A percentile compares a stretch with the other conserved stretches of the same genome.
Evolutionary conservation across 2,888 invertebrate genomes (phyloP).

Genomic region (Nezara viridula): DNA sequence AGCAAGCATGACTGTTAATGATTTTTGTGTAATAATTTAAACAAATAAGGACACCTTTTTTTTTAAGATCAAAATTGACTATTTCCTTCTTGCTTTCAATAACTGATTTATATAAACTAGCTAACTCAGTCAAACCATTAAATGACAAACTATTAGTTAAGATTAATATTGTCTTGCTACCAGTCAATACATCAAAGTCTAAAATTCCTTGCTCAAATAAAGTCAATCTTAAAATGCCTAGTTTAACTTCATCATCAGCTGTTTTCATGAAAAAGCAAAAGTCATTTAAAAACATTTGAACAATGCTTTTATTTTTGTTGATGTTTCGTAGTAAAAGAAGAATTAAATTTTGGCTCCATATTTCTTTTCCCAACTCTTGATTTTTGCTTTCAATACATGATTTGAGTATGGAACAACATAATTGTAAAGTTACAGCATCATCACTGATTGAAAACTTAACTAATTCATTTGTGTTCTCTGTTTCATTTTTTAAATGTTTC

Average conservation of each 20-base stretch:
- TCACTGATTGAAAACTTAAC: background rate
- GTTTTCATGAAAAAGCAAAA: constrained; percentile 8
- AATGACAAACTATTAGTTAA: constrained; percentile 52
- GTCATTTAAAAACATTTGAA: constrained; percentile 26
- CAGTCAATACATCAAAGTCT: constrained; percentile 47
- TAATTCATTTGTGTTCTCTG: constrained; percentile 16
- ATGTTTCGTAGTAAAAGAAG: background rate
- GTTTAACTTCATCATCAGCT: constrained; percentile 50
- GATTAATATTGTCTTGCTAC: constrained; percentile 41
- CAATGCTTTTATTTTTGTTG: constrained; percentile 13
- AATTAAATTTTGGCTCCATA: constrained; percentile 34
- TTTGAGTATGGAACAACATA: constrained; percentile 28
- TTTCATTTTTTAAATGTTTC: constrained; percentile 27
- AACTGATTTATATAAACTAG: constrained; percentile 20
- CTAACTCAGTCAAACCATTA: constrained; percentile 40
- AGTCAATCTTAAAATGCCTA: constrained; percentile 33
- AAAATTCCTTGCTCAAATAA: constrained; percentile 48
- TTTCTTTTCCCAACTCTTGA: background rate
- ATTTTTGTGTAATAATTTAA: constrained; percentile 50
- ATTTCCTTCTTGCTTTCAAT: constrained; percentile 30
- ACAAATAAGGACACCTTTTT: constrained; percentile 42
- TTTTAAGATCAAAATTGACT: constrained; percentile 27
- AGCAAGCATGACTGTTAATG: constrained; percentile 49
- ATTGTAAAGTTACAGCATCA: constrained; percentile 25
- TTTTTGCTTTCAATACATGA: background rate